Base-by-base conservation (phyloP, 1,140 invertebrate genomes). In the Leptestheria dahalacensis region DNA sequence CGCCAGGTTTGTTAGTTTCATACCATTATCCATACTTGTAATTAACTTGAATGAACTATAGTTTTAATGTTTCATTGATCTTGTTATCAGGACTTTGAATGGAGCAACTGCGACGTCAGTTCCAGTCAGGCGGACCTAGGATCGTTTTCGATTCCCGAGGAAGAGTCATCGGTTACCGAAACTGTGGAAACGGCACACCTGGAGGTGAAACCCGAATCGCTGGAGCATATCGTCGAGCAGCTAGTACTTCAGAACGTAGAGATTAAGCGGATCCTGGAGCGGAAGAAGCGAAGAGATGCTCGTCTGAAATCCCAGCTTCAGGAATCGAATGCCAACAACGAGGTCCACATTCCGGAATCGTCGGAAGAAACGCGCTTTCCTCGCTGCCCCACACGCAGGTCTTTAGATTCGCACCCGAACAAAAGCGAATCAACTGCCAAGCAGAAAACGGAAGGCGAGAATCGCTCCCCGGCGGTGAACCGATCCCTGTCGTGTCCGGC, bases 171-270 rank as follows among this genome's bases (percentile, higher is more conserved):
- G 15, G 33, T 9, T 6, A 9, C 33, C 6, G 33, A 41, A 9
- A 6, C 33, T 41, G 15, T 15, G 15, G 33, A 41, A 41, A 41
- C 33, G 33, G 33, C 15, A n/a, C n/a, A n/a, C 33, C 33, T 41
- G 15, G 33, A 9, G 6, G 33, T 15, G 6, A 15, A 41, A 9
- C 33, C 33, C 15, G 33, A 41, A 41, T 41, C 33, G 33, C 72
- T 87, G 29, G 84, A 86, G 65, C 79, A 85, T 66, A 88, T 91
- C 28, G 86, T 91, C 23, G 81, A 85, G 15, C 84, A 89, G 68
- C 74, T 91, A 20, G 73, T 91, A 1, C 84, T 88, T 78, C 83
- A 89, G 66, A 89, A 85, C 66, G 78, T 84, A 64, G 86, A 89
- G 64, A 88, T 90, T 61, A 84, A 89, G 63, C 81, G 83, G 59